Base-by-base conservation (phyloP, 2,113 vertebrate species). In the Todiramphus saurophagus region DNA sequence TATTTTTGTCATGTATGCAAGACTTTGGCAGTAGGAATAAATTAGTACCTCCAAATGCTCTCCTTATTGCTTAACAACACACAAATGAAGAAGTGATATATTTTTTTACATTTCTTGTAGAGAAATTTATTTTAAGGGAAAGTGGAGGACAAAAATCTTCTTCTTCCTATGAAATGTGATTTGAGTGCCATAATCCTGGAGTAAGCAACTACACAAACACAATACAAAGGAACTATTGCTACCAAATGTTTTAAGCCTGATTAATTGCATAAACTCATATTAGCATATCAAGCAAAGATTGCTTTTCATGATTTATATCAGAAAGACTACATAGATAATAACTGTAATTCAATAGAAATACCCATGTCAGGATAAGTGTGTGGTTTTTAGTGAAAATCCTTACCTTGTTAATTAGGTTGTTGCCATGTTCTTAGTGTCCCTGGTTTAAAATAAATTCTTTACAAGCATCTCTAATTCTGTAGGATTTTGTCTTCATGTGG, bases 301-400 rank as follows among this genome's bases (percentile, higher is more conserved):
- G 7, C 4, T 60, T 79, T 51, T 46, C 55, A 41, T 64, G 0
- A 53, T 88, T 90, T 76, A 27, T 44, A 16, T 58, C 64, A 83
- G 50, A 89, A 74, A 24, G 44, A 53, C 33, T 62, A 77, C 44
- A 16, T 60, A 69, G 77, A 74, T 62, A 50, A 27, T 53, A 70
- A 10, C 58, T 62, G 12, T 11, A 78, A 50, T 74, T 83, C 21
- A 83, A 5, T 3, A 66, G 76, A 62, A 92, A 46, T 66, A 70
- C 8, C 16, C 9, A 1, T 63, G 33, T n/a, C 37, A 78, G 64
- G 17, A 69, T 16, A 48, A 72, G 8, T 0, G 0, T 64, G 35
- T 23, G 60, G 17, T 3, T 88, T 80, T 58, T 37, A 67, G 14
- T 30, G 37, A 75, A 70, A 91, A 83, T 16, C 14, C 25, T 81